Base-by-base conservation (phyloP, 2,797 vertebrate genomes). In the Meda fulgida region DNA sequence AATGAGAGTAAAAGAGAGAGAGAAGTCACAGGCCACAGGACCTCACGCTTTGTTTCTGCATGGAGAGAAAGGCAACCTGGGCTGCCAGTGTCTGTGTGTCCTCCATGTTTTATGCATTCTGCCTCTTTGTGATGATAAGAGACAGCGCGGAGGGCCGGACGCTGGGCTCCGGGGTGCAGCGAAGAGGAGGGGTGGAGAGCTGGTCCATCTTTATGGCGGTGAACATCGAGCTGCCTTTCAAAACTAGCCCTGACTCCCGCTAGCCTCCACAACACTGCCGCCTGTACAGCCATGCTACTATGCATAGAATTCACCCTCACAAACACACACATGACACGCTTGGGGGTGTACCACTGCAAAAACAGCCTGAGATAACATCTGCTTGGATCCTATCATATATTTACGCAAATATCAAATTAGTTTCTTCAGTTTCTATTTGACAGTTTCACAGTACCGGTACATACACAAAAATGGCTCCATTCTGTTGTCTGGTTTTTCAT, bases 41-140 rank as follows among this genome's bases (percentile, higher is more conserved):
- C 93, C 92, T 93, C 92, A 88, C 80, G 93, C 91, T 94, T 95
- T 95, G 94, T 94, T 93, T 93, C 88, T 70, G 81, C 70, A 80
- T 90, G 92, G 91, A 93, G 92, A 92, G 92, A 94, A 93, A 94
- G 90, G 92, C 91, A 88, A 94, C 93, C 94, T 93, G 91, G 91
- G 91, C 93, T 85, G 92, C 91, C 93, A 94, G 92, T 92, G 92
- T 94, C 91, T 93, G 92, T 93, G 92, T 92, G 92, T 93, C 93
- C 94, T 93, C 94, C 94, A 94, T 94, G 94, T 95, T 96, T 95
- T 94, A 96, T 96, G 94, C 94, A 95, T 95, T 94, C 94, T 93
- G 91, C 91, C 93, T 93, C 85, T 95, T 96, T 96, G 95, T 96
- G 94, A 96, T 95, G 94, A 94, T 94, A 95, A 96, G 95, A 92